Evolutionary conservation across 2,888 invertebrate species (phyloP).

Genomic region (Subacronicta megacephala): DNA sequence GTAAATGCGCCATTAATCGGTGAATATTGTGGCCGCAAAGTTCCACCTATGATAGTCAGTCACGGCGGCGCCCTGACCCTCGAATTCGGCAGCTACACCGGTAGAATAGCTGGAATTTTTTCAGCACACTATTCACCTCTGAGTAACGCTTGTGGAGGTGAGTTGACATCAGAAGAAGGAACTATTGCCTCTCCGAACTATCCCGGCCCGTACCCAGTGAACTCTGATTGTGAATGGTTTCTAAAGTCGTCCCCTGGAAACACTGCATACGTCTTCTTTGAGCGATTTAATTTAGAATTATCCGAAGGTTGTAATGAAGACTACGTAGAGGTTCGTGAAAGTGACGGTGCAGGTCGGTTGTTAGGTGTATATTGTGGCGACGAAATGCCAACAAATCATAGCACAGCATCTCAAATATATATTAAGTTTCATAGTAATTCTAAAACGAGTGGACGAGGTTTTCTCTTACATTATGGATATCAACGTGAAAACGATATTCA

Average conservation of each 20-base stretch:
- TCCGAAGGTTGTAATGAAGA: constrained; percentile 95
- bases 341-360: constrained; percentile 90
- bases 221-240: constrained; percentile 94
- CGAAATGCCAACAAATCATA: constrained; percentile 90
- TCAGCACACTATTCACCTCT: constrained; percentile 82
- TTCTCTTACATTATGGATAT: constrained; percentile 92
- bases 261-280: constrained; percentile 91
- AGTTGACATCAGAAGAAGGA: constrained; percentile 92
- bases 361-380: constrained; percentile 93
- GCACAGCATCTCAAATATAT: constrained; percentile 91
- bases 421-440: constrained; percentile 93
- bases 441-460: constrained; percentile 91
- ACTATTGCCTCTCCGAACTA: constrained; percentile 96
- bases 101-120: constrained; percentile 71
- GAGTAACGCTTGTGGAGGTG: constrained; percentile 94
- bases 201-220: constrained; percentile 92
- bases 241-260: constrained; percentile 91
- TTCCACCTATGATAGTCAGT: constrained; percentile 92
- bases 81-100: constrained; percentile 73
- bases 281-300: constrained; percentile 91
- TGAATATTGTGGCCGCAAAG: constrained; percentile 91
- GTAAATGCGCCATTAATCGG: constrained; percentile 90
- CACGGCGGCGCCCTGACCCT: constrained; percentile 91
- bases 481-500: constrained; percentile 92
- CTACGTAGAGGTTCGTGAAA: constrained; percentile 95